These are phyloP conservation scores for Salvator merianae DNA, from an alignment of 2,113 vertebrate genomes.

Conservation along the genomic window DNA sequence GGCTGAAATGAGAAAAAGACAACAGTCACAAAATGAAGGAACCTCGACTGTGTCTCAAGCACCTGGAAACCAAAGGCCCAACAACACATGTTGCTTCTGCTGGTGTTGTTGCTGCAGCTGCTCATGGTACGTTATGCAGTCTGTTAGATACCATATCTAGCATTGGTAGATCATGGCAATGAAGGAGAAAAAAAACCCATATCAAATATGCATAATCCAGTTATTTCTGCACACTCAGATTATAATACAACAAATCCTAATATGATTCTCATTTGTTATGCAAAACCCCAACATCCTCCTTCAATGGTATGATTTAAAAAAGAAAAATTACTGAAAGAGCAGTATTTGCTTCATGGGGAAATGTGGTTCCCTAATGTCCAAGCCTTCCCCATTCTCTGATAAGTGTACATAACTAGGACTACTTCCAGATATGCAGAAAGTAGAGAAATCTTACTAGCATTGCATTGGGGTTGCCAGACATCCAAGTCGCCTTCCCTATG, in stretches of 20 bases:
- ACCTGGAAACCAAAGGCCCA: conserved; percentile 81
- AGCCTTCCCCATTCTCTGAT: background rate
- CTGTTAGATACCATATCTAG: conserved; percentile 18
- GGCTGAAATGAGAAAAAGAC: conserved; percentile 84
- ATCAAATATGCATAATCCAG: background rate
- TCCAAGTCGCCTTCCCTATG: too few species aligned
- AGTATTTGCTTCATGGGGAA: background rate
- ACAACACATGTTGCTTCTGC: conserved; percentile 85
- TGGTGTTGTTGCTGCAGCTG: conserved; percentile 88
- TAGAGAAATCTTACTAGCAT: too few species aligned
- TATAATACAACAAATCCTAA: background rate
- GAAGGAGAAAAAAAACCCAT: too few species aligned
- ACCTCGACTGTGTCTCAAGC: conserved; percentile 76
- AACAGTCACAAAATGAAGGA: conserved; percentile 82
- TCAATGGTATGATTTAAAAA: background rate
- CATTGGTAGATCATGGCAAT: conserved; percentile 26
- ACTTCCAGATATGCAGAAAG: too few species aligned
- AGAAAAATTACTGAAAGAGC: background rate
- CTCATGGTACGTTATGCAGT: conserved; percentile 79
- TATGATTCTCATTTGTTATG: background rate
- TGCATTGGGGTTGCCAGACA: too few species aligned
- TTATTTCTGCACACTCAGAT: background rate
- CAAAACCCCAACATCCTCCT: background rate
- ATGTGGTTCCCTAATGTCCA: background rate
- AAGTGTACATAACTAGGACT: background rate